Conservation (phyloP, 23 tunicate genomes). For the Ciona savignyi region DNA sequence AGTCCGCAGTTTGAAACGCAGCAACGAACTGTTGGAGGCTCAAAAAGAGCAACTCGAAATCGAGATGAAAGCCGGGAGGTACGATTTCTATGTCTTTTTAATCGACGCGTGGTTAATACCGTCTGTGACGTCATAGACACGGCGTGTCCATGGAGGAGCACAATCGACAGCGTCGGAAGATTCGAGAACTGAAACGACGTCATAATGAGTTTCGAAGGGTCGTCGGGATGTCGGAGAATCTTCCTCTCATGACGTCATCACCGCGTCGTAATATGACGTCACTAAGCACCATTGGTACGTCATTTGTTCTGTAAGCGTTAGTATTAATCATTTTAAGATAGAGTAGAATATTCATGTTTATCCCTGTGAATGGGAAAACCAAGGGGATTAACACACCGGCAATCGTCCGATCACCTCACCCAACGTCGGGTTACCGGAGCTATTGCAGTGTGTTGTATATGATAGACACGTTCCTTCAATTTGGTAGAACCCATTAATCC, state of each 20-base stretch:
- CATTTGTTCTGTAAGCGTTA: too few relatives aligned
- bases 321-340: too few relatives aligned
- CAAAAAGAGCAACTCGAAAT: constrained; percentile 82
- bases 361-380: too few relatives aligned
- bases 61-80: constrained; percentile 82
- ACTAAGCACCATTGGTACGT: constrained; percentile 3
- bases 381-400: too few relatives aligned
- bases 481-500: too few relatives aligned
- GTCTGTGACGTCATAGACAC: constrained; percentile 24
- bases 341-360: too few relatives aligned
- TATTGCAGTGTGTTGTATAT: too few relatives aligned
- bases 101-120: neutral
- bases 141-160: constrained; percentile 82
- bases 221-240: constrained; percentile 31
- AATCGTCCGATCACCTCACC: too few relatives aligned
- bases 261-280: constrained; percentile 13
- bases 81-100: constrained; percentile 1
- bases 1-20: constrained; percentile 41
- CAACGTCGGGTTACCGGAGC: too few relatives aligned
- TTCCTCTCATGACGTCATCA: constrained; percentile 7
- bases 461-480: too few relatives aligned
- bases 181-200: constrained; percentile 53
- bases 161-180: constrained; percentile 46
- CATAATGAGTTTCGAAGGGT: constrained; percentile 72
- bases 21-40: constrained; percentile 66